A percentile compares a stretch with the other conserved stretches of the same genome.
phyloP scores from a whole-genome alignment of 2,113 vertebrate genomes.

The Stegostoma tigrinum region DNA sequence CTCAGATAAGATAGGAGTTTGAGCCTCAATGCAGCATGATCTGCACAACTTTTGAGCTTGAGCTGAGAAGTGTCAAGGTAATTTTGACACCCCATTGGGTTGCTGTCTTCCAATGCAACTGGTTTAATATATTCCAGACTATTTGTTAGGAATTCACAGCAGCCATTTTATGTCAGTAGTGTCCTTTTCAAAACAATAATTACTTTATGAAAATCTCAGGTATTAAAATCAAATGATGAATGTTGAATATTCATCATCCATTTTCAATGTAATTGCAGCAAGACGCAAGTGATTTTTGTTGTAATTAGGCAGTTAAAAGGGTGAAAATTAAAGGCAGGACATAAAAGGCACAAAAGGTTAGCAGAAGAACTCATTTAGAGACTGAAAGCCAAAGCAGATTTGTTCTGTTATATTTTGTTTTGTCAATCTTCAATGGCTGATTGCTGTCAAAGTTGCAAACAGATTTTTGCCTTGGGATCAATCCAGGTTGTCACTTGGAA shows the following conservation, averaged over 20 bases:
- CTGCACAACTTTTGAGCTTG: background rate
- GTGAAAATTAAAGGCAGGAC: background rate
- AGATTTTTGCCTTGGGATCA: background rate
- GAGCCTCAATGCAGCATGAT: background rate
- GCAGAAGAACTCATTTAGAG: background rate
- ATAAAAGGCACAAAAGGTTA: background rate
- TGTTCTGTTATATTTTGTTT: background rate
- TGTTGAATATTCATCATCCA: too few species aligned
- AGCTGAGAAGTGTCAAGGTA: background rate
- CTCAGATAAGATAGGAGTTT: background rate
- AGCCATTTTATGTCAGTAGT: too few species aligned
- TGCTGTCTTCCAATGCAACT: too few species aligned
- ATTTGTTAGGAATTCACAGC: too few species aligned
- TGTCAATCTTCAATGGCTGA: background rate
- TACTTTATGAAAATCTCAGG: too few species aligned
- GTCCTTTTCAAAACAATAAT: too few species aligned
- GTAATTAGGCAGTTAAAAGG: background rate
- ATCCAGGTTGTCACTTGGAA: background rate
- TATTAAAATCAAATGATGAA: too few species aligned
- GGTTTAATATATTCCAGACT: too few species aligned
- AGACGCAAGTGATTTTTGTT: background rate
- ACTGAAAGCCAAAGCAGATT: background rate
- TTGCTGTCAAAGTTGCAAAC: background rate
- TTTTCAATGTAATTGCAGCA: background rate
- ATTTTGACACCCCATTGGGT: background rate